phyloP scores from a whole-genome alignment of 2,888 invertebrate species.

The Crossocerus cetratus region DNA sequence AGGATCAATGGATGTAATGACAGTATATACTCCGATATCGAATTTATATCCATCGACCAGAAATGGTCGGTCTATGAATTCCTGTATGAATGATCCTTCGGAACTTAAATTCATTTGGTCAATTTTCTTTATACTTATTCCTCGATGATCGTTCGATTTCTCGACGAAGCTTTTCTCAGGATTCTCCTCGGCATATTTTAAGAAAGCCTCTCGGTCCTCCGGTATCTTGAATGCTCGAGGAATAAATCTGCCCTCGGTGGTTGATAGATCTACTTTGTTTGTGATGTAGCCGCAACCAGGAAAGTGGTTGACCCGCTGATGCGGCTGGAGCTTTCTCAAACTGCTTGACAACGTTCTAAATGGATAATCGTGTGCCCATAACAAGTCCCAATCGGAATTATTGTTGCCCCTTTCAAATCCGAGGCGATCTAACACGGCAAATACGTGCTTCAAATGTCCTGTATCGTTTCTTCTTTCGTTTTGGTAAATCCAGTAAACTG shows the following conservation, averaged over 20 bases:
- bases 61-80: constrained; percentile 92
- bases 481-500: constrained; percentile 82
- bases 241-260: constrained; percentile 86
- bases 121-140: constrained; percentile 86
- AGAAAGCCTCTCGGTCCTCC: constrained; percentile 83
- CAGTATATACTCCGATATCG: constrained; percentile 96
- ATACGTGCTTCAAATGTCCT: constrained; percentile 89
- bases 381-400: constrained; percentile 86
- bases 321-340: constrained; percentile 81
- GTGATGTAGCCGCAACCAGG: constrained; percentile 96
- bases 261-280: constrained; percentile 93
- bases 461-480: constrained; percentile 79
- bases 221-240: constrained; percentile 95
- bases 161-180: constrained; percentile 89
- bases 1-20: constrained; percentile 93
- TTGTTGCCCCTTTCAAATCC: constrained; percentile 83
- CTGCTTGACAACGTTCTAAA: constrained; percentile 81
- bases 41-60: constrained; percentile 96
- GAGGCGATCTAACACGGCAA: constrained; percentile 85
- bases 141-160: constrained; percentile 94
- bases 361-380: constrained; percentile 98
- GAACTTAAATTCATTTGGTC: constrained; percentile 84
- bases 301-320: constrained; percentile 94
- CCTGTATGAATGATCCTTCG: constrained; percentile 91
- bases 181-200: constrained; percentile 83